Conservation (phyloP, 2,113 vertebrate species). For the Bettongia penicillata region DNA sequence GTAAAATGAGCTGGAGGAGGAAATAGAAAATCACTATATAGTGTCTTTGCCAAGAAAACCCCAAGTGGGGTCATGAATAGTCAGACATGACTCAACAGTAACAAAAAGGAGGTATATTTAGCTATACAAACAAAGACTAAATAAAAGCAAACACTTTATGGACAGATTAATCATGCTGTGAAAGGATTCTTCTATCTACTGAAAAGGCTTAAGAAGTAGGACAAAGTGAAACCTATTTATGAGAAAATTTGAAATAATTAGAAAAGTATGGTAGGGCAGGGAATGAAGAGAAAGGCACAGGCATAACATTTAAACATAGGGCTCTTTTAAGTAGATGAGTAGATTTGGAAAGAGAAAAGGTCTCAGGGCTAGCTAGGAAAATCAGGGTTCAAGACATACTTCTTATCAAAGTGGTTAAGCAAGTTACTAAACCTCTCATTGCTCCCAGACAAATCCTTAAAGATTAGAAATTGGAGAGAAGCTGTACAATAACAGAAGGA, state of each 20-base stretch:
- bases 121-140: not conserved
- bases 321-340: not conserved
- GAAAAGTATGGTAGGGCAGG: no score
- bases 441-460: not conserved
- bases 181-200: not conserved
- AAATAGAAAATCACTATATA: no score
- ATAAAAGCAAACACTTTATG: not conserved
- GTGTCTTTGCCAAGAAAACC: not conserved
- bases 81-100: no score
- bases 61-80: no score
- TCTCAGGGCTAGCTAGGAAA: not conserved
- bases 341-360: not conserved
- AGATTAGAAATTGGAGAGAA: not conserved
- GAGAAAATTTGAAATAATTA: no score
- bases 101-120: no score
- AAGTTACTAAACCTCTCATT: not conserved
- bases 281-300: not conserved
- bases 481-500: no score
- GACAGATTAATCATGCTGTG: not conserved
- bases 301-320: not conserved
- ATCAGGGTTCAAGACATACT: not conserved
- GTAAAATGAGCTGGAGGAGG: no score
- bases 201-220: not conserved
- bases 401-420: not conserved
- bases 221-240: no score